Evolutionary conservation across 2,113 vertebrate species (phyloP).

Genomic region (Phaethon lepturus): DNA sequence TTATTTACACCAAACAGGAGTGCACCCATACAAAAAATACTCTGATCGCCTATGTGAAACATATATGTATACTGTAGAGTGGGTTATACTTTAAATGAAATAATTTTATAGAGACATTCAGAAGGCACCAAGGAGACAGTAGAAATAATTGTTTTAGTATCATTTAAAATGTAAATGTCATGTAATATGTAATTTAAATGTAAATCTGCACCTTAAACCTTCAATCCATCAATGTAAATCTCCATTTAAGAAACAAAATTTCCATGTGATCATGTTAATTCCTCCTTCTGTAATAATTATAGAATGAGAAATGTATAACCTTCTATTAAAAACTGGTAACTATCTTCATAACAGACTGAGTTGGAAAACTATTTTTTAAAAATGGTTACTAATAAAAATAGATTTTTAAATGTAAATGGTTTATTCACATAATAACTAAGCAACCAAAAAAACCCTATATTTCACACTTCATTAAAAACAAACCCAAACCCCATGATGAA

Average conservation of each 20-base stretch:
- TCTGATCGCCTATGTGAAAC: neutral
- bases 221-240: constrained; percentile 70
- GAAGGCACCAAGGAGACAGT: constrained; percentile 40
- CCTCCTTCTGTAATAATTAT: constrained; percentile 42
- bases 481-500: neutral
- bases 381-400: neutral
- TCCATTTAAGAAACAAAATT: constrained; percentile 64
- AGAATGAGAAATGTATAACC: constrained; percentile 53
- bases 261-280: constrained; percentile 63
- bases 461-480: neutral
- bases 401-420: neutral
- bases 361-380: neutral
- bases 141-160: constrained; percentile 69
- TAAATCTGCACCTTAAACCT: constrained; percentile 68
- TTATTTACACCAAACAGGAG: neutral
- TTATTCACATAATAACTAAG: neutral
- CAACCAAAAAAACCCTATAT: neutral
- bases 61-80: neutral
- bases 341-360: neutral
- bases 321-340: constrained; percentile 43
- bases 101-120: constrained; percentile 32
- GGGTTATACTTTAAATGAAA: neutral
- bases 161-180: constrained; percentile 71
- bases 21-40: neutral
- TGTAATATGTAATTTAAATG: constrained; percentile 66